Base-by-base conservation (phyloP, 2,888 invertebrate species). In the Strigamia transsilvanica region DNA sequence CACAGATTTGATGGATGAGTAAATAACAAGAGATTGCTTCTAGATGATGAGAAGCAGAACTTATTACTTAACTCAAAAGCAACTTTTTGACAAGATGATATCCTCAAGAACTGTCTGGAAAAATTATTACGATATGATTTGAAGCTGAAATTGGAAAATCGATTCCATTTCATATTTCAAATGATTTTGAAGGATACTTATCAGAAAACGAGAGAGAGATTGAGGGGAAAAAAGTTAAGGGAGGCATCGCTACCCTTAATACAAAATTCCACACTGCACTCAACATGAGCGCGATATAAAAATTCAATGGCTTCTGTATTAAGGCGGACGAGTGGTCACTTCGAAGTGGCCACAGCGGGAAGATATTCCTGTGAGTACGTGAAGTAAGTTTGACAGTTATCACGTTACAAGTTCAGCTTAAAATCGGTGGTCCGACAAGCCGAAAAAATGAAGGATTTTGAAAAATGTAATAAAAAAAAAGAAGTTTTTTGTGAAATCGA, bases 11-110 rank as follows among this genome's bases (percentile, higher is more conserved):
- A 51, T 51, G n/a, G 51, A 51, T 51, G 51, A 51, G 51, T 51
- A 51, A 51, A 51, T 51, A 51, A 51, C 51, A 51, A 51, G 51
- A 9, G 51, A 51, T 51, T 51, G 51, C 51, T 51, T 51, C 51
- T 18, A 51, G 51, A 51, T 51, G 51, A 51, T 51, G 51, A 51
- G 51, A 51, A 51, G 51, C 51, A 51, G 51, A 51, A 51, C 51
- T 51, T 51, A 51, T 51, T 51, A 18, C 51, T 51, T 51, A 51
- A 51, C 51, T 51, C 51, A 51, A 51, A 51, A 51, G 51, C 51
- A 51, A 51, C 51, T 51, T 51, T 51, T 51, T 51, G 51, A 51
- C 51, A 51, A n/a, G 51, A 51, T 51, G 51, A 51, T 51, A 51
- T 51, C 51, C 51, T n/a, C 51, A 51, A 51, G n/a, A 51, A 51